phyloP scores from a whole-genome alignment of 2,888 invertebrate species.

The Pherbina coryleti region DNA sequence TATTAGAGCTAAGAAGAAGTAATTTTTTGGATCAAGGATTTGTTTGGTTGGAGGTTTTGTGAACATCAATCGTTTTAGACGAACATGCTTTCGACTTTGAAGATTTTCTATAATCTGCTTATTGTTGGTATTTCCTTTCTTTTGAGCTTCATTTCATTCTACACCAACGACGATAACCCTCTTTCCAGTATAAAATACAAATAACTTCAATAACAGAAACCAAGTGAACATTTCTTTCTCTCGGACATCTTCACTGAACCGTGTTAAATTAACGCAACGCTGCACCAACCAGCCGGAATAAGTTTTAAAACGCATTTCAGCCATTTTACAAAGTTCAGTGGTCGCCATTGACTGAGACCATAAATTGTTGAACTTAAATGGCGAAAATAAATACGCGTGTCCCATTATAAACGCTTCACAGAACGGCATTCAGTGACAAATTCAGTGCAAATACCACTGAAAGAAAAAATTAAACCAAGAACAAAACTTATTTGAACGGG shows the following conservation, averaged over 20 bases:
- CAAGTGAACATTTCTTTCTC: neutral
- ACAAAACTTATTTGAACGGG: conserved; percentile 26
- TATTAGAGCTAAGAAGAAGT: too few relatives aligned
- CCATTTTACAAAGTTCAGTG: conserved; percentile 33
- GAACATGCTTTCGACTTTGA: too few relatives aligned
- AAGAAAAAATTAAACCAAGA: neutral
- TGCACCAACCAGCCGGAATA: conserved; percentile 19
- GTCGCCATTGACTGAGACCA: conserved; percentile 26
- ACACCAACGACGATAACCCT: too few relatives aligned
- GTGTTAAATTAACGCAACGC: conserved; percentile 30
- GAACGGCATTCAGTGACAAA: conserved; percentile 24
- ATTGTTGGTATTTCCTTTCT: too few relatives aligned
- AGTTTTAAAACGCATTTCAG: conserved; percentile 19
- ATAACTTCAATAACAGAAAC: neutral
- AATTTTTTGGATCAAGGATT: too few relatives aligned
- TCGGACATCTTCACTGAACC: conserved; percentile 23
- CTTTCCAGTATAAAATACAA: neutral
- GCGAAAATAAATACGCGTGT: conserved; percentile 34
- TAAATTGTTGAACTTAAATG: conserved; percentile 37
- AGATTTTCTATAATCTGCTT: too few relatives aligned
- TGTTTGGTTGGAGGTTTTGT: too few relatives aligned
- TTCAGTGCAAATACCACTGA: neutral
- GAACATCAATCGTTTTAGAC: too few relatives aligned
- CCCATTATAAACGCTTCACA: conserved; percentile 32
- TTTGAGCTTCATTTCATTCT: too few relatives aligned